Conservation (phyloP, 35 echinoderm and acorn worm genomes). For the Amphiura filiformis region DNA sequence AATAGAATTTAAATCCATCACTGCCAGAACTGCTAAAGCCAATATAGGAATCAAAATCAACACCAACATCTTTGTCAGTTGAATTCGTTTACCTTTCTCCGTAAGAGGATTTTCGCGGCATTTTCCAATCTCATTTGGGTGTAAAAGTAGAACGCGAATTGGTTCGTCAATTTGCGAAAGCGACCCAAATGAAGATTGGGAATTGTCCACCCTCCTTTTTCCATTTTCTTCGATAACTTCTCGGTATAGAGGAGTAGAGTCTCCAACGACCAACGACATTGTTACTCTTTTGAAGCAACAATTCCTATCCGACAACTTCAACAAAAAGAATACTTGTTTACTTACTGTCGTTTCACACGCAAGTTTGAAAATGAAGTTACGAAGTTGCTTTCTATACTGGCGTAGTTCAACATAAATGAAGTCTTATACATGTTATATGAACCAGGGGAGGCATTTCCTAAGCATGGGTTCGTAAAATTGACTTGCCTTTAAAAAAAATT, state of each 20-base stretch:
- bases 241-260: conserved; percentile 12
- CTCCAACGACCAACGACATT: too few relatives aligned
- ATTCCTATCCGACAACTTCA: too few relatives aligned
- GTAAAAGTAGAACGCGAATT: conserved; percentile 37
- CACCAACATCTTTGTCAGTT: conserved; percentile 68
- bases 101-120: conserved; percentile 66
- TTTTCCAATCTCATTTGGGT: conserved; percentile 45
- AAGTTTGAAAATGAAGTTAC: too few relatives aligned
- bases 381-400: too few relatives aligned
- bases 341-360: too few relatives aligned
- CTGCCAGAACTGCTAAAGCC: conserved; percentile 63
- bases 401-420: too few relatives aligned
- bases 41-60: conserved; percentile 56
- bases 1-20: conserved; percentile 49
- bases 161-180: conserved; percentile 54
- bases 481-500: too few relatives aligned
- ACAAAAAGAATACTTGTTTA: too few relatives aligned
- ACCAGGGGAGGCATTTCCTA: too few relatives aligned
- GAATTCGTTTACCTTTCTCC: conserved; percentile 61
- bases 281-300: too few relatives aligned
- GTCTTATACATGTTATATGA: too few relatives aligned
- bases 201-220: conserved; percentile 26
- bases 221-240: conserved; percentile 34
- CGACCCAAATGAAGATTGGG: conserved; percentile 42
- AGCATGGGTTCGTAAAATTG: too few relatives aligned